Evolutionary conservation across 2,113 vertebrate genomes (phyloP), one percentile per base, ranked within the genome.

Genomic region (Pycnonotus jocosus): DNA sequence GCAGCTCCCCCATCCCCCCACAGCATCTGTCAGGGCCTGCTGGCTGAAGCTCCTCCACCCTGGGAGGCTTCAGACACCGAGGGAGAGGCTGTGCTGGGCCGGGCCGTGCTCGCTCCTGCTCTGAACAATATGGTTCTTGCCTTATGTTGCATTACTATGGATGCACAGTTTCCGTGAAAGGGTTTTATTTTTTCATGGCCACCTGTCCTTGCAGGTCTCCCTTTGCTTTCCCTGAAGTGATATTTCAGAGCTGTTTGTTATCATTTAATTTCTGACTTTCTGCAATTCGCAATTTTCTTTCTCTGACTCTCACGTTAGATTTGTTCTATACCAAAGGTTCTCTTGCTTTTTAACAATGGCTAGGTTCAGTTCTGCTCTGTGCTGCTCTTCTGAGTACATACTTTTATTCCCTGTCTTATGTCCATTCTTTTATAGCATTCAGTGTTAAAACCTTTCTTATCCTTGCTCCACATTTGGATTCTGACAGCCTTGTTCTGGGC

Each of bases 21-120:
- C 83, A 96, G 82, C 96, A 94, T 94, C 95, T 96, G 95, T 91
- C 95, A 96, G 79, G 74, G 37, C 73, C 88, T 96, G 92, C 92
- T 96, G 78, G 85, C 78, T 85, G 35, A 64, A 86, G 79, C 48
- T 38, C 54, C 77, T 86, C 70, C 80, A 60, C 86, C 53, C 70
- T 90, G 65, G 57, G 71, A 83, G 81, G 86, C 62, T 84, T 31
- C 92, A 76, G 69, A 79, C 83, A 85, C 81, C 56, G 40, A 91
- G 88, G 79, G 79, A 83, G 86, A 96, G 68, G 90, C 64, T 95
- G 86, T 95, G 80, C 86, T 88, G 79, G 88, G 69, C 93, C 7
- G 0, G 57, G 73, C 68, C 4, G 12, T 16, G 57, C 81, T 76
- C 58, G 7, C 62, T 86, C 79, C 73, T 8, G 40, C 81, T 86